A percentile compares a stretch with the other conserved stretches of the same genome.
Evolutionary conservation across 2,888 invertebrate species (phyloP).

Genomic region (Lissocephala sabroskyi): DNA sequence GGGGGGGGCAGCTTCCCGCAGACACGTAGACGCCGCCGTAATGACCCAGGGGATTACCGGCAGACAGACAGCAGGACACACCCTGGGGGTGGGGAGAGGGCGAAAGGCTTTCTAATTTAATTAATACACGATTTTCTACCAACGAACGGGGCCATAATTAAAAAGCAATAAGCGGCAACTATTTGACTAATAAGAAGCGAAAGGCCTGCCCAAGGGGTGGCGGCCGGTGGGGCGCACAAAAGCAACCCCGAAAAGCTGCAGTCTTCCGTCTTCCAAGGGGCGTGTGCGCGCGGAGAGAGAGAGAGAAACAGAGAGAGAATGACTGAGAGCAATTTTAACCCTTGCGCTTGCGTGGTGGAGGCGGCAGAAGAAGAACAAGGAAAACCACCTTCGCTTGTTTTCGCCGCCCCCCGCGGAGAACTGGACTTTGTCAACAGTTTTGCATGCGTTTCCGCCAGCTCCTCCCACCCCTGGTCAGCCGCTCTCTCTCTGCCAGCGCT

Average conservation of each 20-base stretch:
- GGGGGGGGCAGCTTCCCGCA: constrained; percentile 26
- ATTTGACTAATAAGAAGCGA: constrained; percentile 24
- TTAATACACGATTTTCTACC: constrained; percentile 30
- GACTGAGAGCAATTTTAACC: too few relatives aligned
- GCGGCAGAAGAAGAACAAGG: background rate
- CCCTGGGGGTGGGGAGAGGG: background rate
- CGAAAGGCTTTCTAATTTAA: constrained; percentile 28
- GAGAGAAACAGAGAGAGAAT: too few relatives aligned
- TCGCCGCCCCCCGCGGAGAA: constrained; percentile 3
- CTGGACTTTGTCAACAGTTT: constrained; percentile 50
- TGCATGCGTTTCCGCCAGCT: constrained; percentile 23
- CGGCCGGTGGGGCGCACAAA: constrained; percentile 21
- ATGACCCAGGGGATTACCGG: constrained; percentile 50
- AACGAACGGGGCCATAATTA: constrained; percentile 29
- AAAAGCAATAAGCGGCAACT: constrained; percentile 47
- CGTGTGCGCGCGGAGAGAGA: constrained; percentile 26
- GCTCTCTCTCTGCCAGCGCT: background rate
- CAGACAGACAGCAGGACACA: constrained; percentile 17
- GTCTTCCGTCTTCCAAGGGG: constrained; percentile 35
- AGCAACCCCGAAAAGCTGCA: constrained; percentile 35
- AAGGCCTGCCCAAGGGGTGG: background rate
- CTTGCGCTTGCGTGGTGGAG: constrained; percentile 36
- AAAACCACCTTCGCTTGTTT: constrained; percentile 1
- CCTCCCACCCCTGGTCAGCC: background rate
- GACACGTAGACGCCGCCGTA: constrained; percentile 55